Evolutionary conservation across 2,888 invertebrate genomes (phyloP).

Genomic region (Prosopocoilus inquinatus): DNA sequence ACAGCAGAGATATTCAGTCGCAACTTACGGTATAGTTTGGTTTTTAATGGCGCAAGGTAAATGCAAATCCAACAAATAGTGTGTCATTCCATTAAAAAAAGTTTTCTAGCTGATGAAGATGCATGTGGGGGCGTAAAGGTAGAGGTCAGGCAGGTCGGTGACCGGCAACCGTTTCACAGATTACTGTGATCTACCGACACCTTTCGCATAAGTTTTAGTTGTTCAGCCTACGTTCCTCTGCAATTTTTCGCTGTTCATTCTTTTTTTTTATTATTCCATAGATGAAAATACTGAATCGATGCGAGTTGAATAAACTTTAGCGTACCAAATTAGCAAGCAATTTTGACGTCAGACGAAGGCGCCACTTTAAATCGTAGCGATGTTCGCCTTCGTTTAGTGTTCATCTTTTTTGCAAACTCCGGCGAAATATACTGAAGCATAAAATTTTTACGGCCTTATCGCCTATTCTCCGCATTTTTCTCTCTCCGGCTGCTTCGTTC

Average conservation of each 20-base stretch:
- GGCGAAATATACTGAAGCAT: too few relatives aligned
- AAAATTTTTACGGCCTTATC: neutral
- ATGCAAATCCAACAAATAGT: constrained; percentile 28
- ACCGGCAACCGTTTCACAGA: constrained; percentile 43
- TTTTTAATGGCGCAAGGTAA: constrained; percentile 3
- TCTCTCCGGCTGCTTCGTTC: neutral
- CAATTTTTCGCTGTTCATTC: neutral
- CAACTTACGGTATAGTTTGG: neutral
- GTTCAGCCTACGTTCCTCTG: neutral
- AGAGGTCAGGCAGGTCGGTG: constrained; percentile 48
- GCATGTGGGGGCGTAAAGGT: constrained; percentile 46
- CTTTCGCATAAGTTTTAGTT: constrained; percentile 37
- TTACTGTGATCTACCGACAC: constrained; percentile 46
- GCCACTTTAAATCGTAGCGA: too few relatives aligned
- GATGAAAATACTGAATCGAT: neutral
- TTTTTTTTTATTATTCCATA: neutral
- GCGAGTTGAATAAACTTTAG: too few relatives aligned
- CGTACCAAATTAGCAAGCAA: too few relatives aligned
- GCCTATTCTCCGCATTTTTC: neutral
- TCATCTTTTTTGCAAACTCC: too few relatives aligned
- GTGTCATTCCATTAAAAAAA: constrained; percentile 30
- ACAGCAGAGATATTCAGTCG: too few relatives aligned
- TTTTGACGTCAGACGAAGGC: too few relatives aligned
- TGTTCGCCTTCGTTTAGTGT: too few relatives aligned
- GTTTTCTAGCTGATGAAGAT: constrained; percentile 39